A percentile compares a stretch with the other conserved stretches of the same genome.
These are phyloP conservation scores for Drosophila paucipuncta DNA, from an alignment of 2,888 invertebrate genomes.

Conservation along the genomic window DNA sequence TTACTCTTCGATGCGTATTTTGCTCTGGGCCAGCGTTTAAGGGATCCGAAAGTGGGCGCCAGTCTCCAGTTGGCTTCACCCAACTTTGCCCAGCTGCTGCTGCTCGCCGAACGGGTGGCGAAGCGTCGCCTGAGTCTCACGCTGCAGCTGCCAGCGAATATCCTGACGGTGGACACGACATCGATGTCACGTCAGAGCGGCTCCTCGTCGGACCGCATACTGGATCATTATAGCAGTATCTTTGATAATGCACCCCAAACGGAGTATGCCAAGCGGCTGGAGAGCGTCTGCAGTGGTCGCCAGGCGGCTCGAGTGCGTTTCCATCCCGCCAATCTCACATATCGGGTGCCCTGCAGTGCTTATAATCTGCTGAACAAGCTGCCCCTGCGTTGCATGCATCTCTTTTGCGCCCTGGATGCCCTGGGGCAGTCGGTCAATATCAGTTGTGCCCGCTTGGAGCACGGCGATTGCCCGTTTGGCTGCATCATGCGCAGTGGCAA, in stretches of 20 bases:
- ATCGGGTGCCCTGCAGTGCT: slow-evolving; percentile 79
- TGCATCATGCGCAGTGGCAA: slow-evolving; percentile 81
- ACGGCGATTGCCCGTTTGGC: slow-evolving; percentile 82
- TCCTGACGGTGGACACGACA: slow-evolving; percentile 83
- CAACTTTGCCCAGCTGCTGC: slow-evolving; percentile 86
- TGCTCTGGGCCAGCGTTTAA: slow-evolving; percentile 62
- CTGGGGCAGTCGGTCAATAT: slow-evolving; percentile 76
- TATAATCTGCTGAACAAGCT: slow-evolving; percentile 83
- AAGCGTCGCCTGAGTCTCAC: slow-evolving; percentile 75
- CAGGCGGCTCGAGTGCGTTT: slow-evolving; percentile 80
- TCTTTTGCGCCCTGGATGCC: slow-evolving; percentile 83
- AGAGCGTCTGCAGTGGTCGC: slow-evolving; percentile 68
- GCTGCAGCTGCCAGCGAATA: slow-evolving; percentile 81
- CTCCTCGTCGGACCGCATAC: slow-evolving; percentile 80
- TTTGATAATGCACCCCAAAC: slow-evolving; percentile 83
- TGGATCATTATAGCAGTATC: slow-evolving; percentile 83
- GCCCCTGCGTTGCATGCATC: slow-evolving; percentile 80
- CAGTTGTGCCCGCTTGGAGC: slow-evolving; percentile 66
- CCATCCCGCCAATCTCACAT: slow-evolving; percentile 83
- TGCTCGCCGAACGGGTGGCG: slow-evolving; percentile 86
- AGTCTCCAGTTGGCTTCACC: slow-evolving; percentile 83
- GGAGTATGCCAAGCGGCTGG: slow-evolving; percentile 83
- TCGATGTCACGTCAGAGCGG: slow-evolving; percentile 70
- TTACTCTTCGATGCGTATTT: slow-evolving; percentile 70
- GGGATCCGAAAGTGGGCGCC: neutral